phyloP scores from a whole-genome alignment of 2,888 invertebrate species.

The Acrobasis repandana region DNA sequence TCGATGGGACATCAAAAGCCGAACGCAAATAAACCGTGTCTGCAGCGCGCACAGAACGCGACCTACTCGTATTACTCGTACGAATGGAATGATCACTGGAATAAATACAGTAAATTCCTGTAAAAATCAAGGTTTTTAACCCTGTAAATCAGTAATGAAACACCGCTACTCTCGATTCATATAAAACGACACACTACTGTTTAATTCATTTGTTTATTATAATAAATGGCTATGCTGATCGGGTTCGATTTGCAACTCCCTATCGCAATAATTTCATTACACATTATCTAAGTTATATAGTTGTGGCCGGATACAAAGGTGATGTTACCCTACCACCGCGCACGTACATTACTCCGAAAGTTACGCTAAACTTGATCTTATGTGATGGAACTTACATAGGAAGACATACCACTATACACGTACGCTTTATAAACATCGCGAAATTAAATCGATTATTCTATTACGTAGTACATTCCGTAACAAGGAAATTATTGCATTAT shows the following conservation, averaged over 20 bases:
- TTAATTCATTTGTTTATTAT: constrained; percentile 53
- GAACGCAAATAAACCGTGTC: constrained; percentile 48
- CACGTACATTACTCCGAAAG: constrained; percentile 54
- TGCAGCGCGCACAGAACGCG: constrained; percentile 34
- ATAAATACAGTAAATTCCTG: constrained; percentile 61
- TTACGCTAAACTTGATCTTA: constrained; percentile 59
- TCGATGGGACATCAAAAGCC: constrained; percentile 64
- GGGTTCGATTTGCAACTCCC: constrained; percentile 58
- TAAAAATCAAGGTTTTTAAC: constrained; percentile 63
- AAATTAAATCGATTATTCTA: constrained; percentile 44
- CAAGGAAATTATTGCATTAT: constrained; percentile 35
- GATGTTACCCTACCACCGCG: constrained; percentile 65
- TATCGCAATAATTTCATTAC: constrained; percentile 59
- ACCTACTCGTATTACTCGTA: constrained; percentile 33
- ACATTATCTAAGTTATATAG: constrained; percentile 60
- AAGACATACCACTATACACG: constrained; percentile 77
- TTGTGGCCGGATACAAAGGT: constrained; percentile 71
- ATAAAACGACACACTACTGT: constrained; percentile 63
- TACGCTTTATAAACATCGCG: constrained; percentile 57
- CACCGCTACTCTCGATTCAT: constrained; percentile 62
- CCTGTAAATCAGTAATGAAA: constrained; percentile 58
- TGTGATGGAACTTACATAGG: constrained; percentile 75
- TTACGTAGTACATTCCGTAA: constrained; percentile 37
- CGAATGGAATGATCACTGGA: constrained; percentile 50
- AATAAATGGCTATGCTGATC: constrained; percentile 54